Conservation (phyloP, 1,140 invertebrate species). For the Penaeus chinensis region DNA sequence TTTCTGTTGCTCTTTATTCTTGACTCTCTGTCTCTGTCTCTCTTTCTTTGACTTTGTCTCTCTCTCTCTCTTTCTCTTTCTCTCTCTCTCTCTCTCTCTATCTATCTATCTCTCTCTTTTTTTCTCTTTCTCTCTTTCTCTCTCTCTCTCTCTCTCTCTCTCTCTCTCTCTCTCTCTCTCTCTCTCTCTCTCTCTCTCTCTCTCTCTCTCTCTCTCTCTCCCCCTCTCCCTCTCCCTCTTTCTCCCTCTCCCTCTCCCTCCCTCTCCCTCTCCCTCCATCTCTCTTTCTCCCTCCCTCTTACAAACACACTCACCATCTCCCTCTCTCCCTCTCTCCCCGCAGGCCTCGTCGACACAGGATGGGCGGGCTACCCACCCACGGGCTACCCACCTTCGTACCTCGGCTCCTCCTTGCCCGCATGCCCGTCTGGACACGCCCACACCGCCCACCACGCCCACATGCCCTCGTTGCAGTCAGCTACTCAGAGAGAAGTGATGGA, state of each 20-base stretch:
- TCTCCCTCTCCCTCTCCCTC: neutral
- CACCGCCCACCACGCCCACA: neutral
- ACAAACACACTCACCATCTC: neutral
- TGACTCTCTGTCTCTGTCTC: too few species aligned
- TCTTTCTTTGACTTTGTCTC: too few species aligned
- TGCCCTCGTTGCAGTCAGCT: conserved; percentile 30
- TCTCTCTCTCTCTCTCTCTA: too few species aligned
- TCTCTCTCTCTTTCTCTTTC: too few species aligned
- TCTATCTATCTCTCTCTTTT: too few species aligned
- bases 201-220: neutral
- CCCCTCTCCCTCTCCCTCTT: neutral
- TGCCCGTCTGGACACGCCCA: conserved; percentile 16
- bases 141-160: neutral
- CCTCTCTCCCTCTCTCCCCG: neutral
- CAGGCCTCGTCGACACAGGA: conserved; percentile 40
- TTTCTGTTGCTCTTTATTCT: too few species aligned
- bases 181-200: conserved; percentile 9
- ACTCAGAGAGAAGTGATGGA: conserved; percentile 16
- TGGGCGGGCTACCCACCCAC: conserved; percentile 28
- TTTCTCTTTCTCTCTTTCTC: too few species aligned
- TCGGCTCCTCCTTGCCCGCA: conserved; percentile 44
- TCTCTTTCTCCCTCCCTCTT: neutral
- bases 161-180: neutral
- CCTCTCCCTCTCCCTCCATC: neutral
- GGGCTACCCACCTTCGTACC: conserved; percentile 29